Base-by-base conservation (phyloP, 2,797 vertebrate species). In the Cottoperca gobio region DNA sequence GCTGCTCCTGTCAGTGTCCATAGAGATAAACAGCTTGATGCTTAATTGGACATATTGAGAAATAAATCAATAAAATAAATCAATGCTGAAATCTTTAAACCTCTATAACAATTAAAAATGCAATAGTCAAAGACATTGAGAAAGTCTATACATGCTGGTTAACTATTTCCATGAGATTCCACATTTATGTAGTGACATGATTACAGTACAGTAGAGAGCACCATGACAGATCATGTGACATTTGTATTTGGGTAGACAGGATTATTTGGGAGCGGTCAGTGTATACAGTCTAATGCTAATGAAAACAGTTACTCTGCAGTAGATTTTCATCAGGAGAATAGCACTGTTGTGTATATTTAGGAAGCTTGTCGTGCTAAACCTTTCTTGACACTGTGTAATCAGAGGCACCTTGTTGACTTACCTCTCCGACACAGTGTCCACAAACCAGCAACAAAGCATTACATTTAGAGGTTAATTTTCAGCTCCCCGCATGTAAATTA, bases 401-500 rank as follows among this genome's bases (percentile, higher is more conserved):
- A 62, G 17, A 40, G 26, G 21, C 35, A 31, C 3, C 24, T 9
- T 66, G 64, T 68, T 58, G 50, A 64, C 46, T 52, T 45, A 60
- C 57, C 39, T 46, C 19, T 43, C 9, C 8, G 45, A 61, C 43
- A 62, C 65, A 54, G 21, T 55, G 63, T 73, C 57, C 77, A 61
- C 62, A 76, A 63, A 50, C 35, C 40, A 62, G 42, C 17, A 43
- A 58, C 58, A 73, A 70, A 70, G n/a, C 17, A n/a, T 48, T 6
- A 60, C 23, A 62, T 3, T 12, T 13, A 74, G 13, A 39, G 28
- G 45, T 58, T 31, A 23, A 72, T 75, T 31, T 33, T 58, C 52
- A 54, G 28, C 42, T 71, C 19, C 16, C 55, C 31, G 60, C 61
- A 58, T 78, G 45, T 48, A 64, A 60, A 69, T 65, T 13, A 68